Evolutionary conservation across 1,140 invertebrate species (phyloP).

Genomic region (Harlomillsia oculata): DNA sequence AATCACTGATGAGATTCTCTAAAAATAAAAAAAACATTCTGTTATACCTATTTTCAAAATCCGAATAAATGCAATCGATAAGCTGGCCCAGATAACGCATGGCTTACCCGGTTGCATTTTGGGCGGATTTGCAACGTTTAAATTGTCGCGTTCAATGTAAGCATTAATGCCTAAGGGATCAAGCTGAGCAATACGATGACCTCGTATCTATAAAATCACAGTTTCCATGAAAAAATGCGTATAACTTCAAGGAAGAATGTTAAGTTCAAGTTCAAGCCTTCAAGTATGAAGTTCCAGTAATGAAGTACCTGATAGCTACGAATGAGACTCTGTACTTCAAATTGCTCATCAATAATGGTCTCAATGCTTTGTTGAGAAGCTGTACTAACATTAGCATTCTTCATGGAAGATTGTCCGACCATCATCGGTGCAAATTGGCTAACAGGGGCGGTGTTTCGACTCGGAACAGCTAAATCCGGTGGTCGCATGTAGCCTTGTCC

Average conservation of each 20-base stretch:
- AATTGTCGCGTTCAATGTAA: constrained; percentile 74
- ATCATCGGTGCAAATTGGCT: constrained; percentile 45
- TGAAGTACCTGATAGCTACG: constrained; percentile 93
- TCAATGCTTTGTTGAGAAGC: neutral
- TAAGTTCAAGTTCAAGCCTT: too few species aligned
- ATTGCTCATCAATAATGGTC: constrained; percentile 74
- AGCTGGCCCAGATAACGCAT: too few species aligned
- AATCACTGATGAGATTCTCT: too few species aligned
- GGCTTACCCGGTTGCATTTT: too few species aligned
- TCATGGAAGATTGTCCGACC: constrained; percentile 36
- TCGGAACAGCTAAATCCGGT: constrained; percentile 55
- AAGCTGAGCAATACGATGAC: constrained; percentile 94
- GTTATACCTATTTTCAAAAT: too few species aligned
- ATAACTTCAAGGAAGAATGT: too few species aligned
- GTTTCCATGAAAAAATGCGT: too few species aligned
- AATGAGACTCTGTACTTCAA: constrained; percentile 98
- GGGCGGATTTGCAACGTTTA: constrained; percentile 10
- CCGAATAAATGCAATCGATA: too few species aligned
- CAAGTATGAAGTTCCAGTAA: too few species aligned
- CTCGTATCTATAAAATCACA: constrained; percentile 68
- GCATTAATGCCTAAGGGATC: constrained; percentile 92
- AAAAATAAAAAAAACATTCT: too few species aligned
- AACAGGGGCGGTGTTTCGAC: constrained; percentile 62
- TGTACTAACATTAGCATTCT: constrained; percentile 43
- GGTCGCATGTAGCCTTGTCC: constrained; percentile 80